Base-by-base conservation (phyloP, 2,888 invertebrate genomes). In the Teinopalpus imperialis region DNA sequence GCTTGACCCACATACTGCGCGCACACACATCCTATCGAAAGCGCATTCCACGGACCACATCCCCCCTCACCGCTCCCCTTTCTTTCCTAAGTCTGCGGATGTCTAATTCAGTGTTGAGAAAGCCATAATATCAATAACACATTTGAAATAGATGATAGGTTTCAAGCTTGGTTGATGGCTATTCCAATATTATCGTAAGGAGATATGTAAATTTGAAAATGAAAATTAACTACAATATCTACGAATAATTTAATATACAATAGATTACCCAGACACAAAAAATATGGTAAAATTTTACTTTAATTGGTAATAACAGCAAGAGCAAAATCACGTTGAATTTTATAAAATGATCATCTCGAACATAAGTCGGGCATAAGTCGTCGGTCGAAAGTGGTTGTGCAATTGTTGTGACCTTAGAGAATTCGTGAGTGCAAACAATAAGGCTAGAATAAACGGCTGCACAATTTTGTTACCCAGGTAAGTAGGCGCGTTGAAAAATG, bases 401-500 rank as follows among this genome's bases (percentile, higher is more conserved):
- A 30, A 40, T 27, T 27, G 26, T 5, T 18, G 31, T 46, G 43
- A 53, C 51, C 49, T 48, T 35, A 49, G 37, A 23, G 40, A 46
- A 40, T 49, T 48, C 41, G 48, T 48, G 36, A 49, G 26, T 37
- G 42, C 42, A 46, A 47, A 44, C 47, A 46, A 49, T 47, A 46
- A 46, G 49, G 46, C 42, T 52, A 52, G 49, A 54, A 54, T 52
- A 48, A 51, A 51, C 50, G 23, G 37, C 34, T 54, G 52, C 54
- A 54, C 45, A 20, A 44, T 58, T 55, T 53, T 49, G 51, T 57
- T 59, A 60, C 49, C 54, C 52, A 53, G 49, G 49, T 52, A 57
- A 55, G 54, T 58, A 56, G 52, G 50, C 57, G 61, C 64, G 62
- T 63, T 74, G 69, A 74, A 82, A 82, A 81, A 80, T 77, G 76